Conservation (phyloP, 2,888 invertebrate species). For the Pharmacophagus antenor region DNA sequence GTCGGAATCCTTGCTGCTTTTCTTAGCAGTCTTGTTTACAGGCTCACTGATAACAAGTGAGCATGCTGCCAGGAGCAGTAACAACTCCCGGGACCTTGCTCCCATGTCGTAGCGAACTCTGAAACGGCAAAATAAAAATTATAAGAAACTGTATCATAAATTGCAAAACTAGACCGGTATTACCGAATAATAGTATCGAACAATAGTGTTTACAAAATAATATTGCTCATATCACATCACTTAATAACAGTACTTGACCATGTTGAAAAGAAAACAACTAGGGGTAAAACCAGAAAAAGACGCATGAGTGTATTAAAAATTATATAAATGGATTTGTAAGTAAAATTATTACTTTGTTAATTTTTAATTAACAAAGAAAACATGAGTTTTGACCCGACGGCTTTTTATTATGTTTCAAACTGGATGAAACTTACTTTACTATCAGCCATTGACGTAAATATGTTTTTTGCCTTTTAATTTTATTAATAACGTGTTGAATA, state of each 20-base stretch:
- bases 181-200: slow-evolving; percentile 47
- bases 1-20: slow-evolving; percentile 54
- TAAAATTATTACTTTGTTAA: too few species aligned
- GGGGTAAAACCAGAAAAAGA: background rate
- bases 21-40: slow-evolving; percentile 61
- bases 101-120: slow-evolving; percentile 78
- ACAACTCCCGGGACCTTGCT: slow-evolving; percentile 73
- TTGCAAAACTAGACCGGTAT: slow-evolving; percentile 49
- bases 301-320: background rate
- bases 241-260: slow-evolving; percentile 19
- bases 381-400: too few species aligned
- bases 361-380: too few species aligned
- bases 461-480: too few species aligned
- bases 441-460: too few species aligned
- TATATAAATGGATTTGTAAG: too few species aligned
- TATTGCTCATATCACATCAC: slow-evolving; percentile 15
- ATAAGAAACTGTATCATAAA: slow-evolving; percentile 41
- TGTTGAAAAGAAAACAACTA: slow-evolving; percentile 11
- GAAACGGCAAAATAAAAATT: slow-evolving; percentile 49
- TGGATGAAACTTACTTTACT: too few species aligned
- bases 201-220: slow-evolving; percentile 41
- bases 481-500: too few species aligned
- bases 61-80: slow-evolving; percentile 74
- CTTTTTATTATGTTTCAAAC: too few species aligned
- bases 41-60: slow-evolving; percentile 64